These are phyloP conservation scores for Drosophila greeni DNA, from an alignment of 2,888 invertebrate genomes.

Conservation along the genomic window DNA sequence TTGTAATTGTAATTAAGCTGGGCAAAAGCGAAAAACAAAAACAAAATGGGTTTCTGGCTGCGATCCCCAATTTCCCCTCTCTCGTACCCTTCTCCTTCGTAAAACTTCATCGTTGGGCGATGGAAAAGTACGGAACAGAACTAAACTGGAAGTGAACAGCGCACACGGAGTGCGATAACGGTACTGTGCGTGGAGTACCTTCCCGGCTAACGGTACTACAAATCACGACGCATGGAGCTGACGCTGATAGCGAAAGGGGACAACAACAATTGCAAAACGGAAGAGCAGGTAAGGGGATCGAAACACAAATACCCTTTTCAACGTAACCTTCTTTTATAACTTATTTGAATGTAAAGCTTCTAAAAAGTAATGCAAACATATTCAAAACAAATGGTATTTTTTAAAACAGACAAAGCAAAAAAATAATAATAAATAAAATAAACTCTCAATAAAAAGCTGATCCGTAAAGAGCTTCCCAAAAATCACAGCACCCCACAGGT, in stretches of 20 bases:
- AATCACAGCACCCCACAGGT: neutral
- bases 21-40: constrained; percentile 4
- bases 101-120: constrained; percentile 31
- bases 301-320: constrained; percentile 2
- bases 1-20: constrained; percentile 30
- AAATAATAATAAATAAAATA: no score
- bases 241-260: constrained; percentile 46
- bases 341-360: neutral
- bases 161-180: constrained; percentile 48
- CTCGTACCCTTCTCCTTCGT: constrained; percentile 25
- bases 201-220: constrained; percentile 47
- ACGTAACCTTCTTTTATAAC: no score
- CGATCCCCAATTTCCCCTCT: neutral
- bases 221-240: constrained; percentile 60
- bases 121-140: constrained; percentile 35
- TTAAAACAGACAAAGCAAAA: no score
- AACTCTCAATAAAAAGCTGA: no score
- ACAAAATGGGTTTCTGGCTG: neutral
- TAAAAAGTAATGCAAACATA: no score
- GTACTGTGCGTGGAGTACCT: constrained; percentile 60
- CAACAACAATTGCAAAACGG: constrained; percentile 1
- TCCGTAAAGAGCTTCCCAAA: neutral
- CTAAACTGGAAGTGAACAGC: constrained; percentile 35
- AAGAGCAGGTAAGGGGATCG: neutral
- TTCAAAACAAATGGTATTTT: no score